Percentiles rank a stretch among this genome's conserved stretches.
phyloP scores from a whole-genome alignment of 2,888 invertebrate genomes.

The Sminthurinus aureus region DNA sequence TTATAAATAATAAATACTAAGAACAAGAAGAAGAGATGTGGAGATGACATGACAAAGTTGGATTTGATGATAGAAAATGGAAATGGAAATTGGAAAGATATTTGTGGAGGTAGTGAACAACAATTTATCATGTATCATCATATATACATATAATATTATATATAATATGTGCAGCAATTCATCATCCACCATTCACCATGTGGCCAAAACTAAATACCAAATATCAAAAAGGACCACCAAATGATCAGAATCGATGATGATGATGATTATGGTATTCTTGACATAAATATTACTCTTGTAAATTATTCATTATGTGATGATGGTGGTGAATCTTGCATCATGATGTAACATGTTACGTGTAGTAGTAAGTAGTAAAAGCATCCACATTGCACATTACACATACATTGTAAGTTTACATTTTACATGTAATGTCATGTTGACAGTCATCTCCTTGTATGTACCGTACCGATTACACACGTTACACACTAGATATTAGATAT shows the following conservation, averaged over 20 bases:
- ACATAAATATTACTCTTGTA: conserved; percentile 34
- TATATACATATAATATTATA: too few relatives aligned
- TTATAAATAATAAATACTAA: not conserved
- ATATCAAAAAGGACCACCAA: not conserved
- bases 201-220: too few relatives aligned
- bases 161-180: not conserved
- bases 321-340: not conserved
- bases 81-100: not conserved
- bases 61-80: not conserved
- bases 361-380: too few relatives aligned
- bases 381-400: too few relatives aligned
- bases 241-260: conserved; percentile 24
- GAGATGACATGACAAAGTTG: not conserved
- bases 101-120: conserved; percentile 21
- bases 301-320: conserved; percentile 40
- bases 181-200: too few relatives aligned
- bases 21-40: not conserved
- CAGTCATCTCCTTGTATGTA: too few relatives aligned
- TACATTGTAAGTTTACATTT: too few relatives aligned
- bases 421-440: too few relatives aligned
- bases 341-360: not conserved
- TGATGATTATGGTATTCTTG: conserved; percentile 37
- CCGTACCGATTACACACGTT: too few relatives aligned
- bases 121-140: conserved; percentile 34
- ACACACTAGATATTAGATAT: too few relatives aligned